A percentile compares a stretch with the other conserved stretches of the same genome.
Conservation (phyloP, 1,140 invertebrate genomes). For the Hormaphis cornu region DNA sequence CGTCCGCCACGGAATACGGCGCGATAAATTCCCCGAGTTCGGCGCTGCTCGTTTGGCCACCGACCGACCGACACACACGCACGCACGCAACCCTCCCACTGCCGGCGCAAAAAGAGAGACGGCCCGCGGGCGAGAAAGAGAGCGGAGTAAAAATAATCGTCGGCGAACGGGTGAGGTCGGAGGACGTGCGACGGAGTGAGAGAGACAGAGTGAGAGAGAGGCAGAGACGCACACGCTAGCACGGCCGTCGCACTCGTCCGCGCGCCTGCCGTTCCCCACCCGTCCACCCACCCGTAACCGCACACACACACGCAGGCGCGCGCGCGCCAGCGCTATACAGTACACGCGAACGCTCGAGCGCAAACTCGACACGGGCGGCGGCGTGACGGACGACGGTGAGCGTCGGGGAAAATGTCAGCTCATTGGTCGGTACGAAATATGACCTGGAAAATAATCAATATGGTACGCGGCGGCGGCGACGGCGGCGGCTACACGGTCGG, state of each 20-base stretch:
- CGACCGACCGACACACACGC: background rate
- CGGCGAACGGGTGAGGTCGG: too few species aligned
- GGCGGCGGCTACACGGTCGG: background rate
- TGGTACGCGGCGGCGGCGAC: slow-evolving; percentile 9
- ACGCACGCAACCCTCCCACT: background rate
- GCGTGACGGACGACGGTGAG: background rate
- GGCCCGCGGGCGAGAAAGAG: too few species aligned
- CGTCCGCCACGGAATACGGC: too few species aligned
- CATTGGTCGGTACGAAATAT: slow-evolving; percentile 32
- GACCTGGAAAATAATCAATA: slow-evolving; percentile 32
- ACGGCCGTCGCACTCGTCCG: background rate
- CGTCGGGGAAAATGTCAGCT: slow-evolving; percentile 26
- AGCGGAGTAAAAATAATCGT: too few species aligned
- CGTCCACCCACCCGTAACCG: background rate
- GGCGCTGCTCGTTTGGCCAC: background rate
- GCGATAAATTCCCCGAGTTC: background rate
- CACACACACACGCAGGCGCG: background rate
- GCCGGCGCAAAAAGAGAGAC: too few species aligned
- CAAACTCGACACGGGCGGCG: background rate
- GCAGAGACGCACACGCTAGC: background rate
- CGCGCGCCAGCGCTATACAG: background rate
- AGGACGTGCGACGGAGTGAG: too few species aligned
- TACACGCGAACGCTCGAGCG: background rate
- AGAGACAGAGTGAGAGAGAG: too few species aligned
- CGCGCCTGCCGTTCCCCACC: background rate